Evolutionary conservation across 2,113 vertebrate species (phyloP).

Genomic region (Anoplopoma fimbria): DNA sequence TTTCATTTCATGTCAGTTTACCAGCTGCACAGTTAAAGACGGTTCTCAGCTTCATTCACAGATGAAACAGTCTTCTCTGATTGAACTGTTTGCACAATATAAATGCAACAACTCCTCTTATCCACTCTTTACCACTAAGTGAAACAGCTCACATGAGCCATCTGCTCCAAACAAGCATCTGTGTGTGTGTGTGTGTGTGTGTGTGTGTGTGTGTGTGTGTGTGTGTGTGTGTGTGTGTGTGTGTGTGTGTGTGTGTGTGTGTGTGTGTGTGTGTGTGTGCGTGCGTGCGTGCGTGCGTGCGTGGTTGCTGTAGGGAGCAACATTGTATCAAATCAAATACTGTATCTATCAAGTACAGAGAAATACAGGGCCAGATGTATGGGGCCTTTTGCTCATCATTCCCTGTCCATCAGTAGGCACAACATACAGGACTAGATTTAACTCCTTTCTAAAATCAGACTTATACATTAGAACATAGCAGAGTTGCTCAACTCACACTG

Average conservation of each 20-base stretch:
- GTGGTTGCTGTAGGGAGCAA: conserved; percentile 1
- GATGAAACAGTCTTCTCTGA: not conserved
- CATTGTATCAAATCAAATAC: not conserved
- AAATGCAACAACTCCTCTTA: not conserved
- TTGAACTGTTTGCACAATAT: not conserved
- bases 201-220: not conserved
- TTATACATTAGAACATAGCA: conserved; percentile 33
- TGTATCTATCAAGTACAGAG: not conserved
- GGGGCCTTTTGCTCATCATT: not conserved
- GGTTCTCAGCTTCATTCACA: not conserved
- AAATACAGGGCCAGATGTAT: not conserved
- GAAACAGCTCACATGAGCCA: not conserved
- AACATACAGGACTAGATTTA: not conserved
- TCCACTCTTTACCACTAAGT: not conserved
- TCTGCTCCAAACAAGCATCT: not conserved
- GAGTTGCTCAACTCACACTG: conserved; percentile 45
- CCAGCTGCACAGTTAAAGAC: not conserved
- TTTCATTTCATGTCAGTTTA: conserved; percentile 1
- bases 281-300: not conserved
- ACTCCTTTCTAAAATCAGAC: conserved; percentile 1
- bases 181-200: not conserved
- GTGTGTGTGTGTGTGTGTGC: not conserved
- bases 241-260: not conserved
- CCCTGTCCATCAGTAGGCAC: not conserved
- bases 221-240: not conserved